A percentile compares a stretch with the other conserved stretches of the same genome.
Conservation (phyloP, 2,113 vertebrate genomes). For the Erpornis zantholeuca region DNA sequence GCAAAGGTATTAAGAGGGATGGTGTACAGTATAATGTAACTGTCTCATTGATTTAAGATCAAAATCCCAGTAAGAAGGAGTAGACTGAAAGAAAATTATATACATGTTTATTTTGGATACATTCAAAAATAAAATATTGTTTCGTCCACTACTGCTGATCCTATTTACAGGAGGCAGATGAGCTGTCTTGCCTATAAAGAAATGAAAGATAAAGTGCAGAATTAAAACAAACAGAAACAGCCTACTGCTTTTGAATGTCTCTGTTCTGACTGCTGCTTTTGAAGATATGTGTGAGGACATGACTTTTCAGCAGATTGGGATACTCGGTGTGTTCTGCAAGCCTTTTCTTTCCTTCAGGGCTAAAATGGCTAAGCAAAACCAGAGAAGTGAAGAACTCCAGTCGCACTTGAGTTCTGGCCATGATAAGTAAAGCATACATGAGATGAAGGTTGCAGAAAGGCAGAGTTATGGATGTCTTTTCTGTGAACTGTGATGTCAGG, state of each 20-base stretch:
- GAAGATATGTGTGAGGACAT: neutral
- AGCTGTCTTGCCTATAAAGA: neutral
- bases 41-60: neutral
- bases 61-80: neutral
- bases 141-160: neutral
- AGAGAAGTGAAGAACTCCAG: neutral
- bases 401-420: neutral
- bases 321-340: neutral
- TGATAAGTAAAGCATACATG: neutral
- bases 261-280: neutral
- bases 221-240: constrained; percentile 16
- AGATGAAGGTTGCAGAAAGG: neutral
- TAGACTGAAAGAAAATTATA: neutral
- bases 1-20: neutral
- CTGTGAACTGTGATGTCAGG: neutral
- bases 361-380: neutral
- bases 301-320: neutral
- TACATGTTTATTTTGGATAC: neutral
- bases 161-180: neutral
- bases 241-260: neutral
- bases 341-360: neutral
- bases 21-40: neutral
- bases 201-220: neutral
- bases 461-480: neutral
- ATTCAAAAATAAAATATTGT: neutral